Base-by-base conservation (phyloP, 2,113 vertebrate genomes). In the Gnathonemus echidnorhynchus region DNA sequence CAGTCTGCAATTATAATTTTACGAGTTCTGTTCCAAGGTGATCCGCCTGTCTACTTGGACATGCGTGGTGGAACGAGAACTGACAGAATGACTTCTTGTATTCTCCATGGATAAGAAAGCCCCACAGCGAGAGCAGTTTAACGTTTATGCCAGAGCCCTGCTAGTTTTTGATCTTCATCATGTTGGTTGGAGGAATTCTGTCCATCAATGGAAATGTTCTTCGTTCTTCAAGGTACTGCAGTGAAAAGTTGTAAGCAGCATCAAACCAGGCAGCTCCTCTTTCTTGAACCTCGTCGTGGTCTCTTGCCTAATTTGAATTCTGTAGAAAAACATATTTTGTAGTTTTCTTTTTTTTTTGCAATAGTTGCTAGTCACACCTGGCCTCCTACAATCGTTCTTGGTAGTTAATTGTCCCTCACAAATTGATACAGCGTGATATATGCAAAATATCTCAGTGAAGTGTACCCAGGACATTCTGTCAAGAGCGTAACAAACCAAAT, bases 71-170 rank as follows among this genome's bases (percentile, higher is more conserved):
- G 46, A 85, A 50, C 35, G 53, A 83, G 62, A 49, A 50, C 84
- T 87, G 27, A 90, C 90, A 52, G 88, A 88, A 89, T 85, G 49
- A 52, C 24, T 58, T 88, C 86, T 5, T 42, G 3, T 88, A 89
- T 90, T 88, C 90, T 49, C 88, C 39, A 45, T 9, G 52, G 77
- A 90, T 93, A 91, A 93, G 92, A 90, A 92, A 83, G 91, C 24
- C n/a, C 11, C 42, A 27, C 21, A 46, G 42, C 35, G 46, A 21
- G 56, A 5, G 42, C 56, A 11, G 17, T 50, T 87, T 58, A 35
- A 46, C 27, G 27, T 3, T 27, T 10, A 89, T 35, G n/a, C 27
- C n/a, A 46, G 62, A 49, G n/a, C 31, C 48, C 27, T 74, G 52
- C 48, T 74, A 11, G 70, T 46, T 66, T 84, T 27, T 53, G 77